Evolutionary conservation across 2,797 vertebrate species (phyloP), one percentile per base, ranked within the genome.

Genomic region (Diplodus puntazzo): DNA sequence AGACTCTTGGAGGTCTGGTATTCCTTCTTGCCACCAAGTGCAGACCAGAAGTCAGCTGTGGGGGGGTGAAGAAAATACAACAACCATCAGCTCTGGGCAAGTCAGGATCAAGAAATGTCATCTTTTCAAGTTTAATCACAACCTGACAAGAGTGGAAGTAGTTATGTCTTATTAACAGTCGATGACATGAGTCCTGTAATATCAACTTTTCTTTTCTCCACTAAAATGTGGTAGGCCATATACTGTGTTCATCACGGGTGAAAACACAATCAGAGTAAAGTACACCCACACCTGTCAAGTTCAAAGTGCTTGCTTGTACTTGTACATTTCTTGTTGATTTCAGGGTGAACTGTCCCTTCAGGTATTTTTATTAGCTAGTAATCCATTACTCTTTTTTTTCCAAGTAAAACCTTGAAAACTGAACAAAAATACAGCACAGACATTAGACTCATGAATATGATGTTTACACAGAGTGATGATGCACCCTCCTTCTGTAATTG

Each of bases 1-100:
- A 96, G 92, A 83, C 86, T 89, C 83, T 90, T 92, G 57, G 95
- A 96, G 12, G 92, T 95, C 93, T 96, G 96, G 81, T 96, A 96
- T 0, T 93, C 88, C 74, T 92, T 94, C 90, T 96, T 96, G 11
- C 96, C 95, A 1, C 95, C 95, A 59, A 96, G 90, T 73, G 92
- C 77, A 68, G 90, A 77, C 96, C 96, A 96, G 88, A 96, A 96
- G 0, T 73, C 87, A 80, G n/a, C 96, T 96, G 75, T 39, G 11
- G 54, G 45, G 14, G 14, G 14, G 14, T 9, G 10, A 55, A 57
- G 13, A 77, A 70, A 66, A 64, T 9, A 67, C 23, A 75, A 46
- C 18, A 66, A 11, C 13, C 7, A 43, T 85, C n/a, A 82, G 30
- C 27, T 39, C 10, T 72, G 23, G 16, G n/a, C 1, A 0, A 54